These are phyloP conservation scores for Aculops lycopersici DNA, from an alignment of 1,140 invertebrate genomes.

Conservation along the genomic window DNA sequence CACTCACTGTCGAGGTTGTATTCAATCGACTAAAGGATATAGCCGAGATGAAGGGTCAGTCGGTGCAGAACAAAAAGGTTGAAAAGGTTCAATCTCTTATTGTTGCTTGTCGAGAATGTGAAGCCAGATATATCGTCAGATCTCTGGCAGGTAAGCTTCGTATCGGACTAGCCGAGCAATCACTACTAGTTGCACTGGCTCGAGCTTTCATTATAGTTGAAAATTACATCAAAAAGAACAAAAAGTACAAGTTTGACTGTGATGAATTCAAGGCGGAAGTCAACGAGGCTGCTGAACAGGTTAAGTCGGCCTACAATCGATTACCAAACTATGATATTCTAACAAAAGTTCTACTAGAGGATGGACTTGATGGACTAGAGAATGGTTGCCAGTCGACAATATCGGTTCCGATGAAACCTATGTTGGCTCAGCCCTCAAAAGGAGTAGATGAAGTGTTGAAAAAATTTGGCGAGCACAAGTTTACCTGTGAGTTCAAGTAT, in stretches of 20 bases:
- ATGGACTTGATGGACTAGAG: slow-evolving; percentile 43
- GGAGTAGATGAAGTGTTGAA: slow-evolving; percentile 51
- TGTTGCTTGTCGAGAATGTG: slow-evolving; percentile 57
- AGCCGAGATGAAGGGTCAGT: slow-evolving; percentile 44
- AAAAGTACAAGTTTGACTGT: slow-evolving; percentile 10
- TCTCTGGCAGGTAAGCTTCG: slow-evolving; percentile 71
- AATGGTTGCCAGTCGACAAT: slow-evolving; percentile 56
- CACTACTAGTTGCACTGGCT: slow-evolving; percentile 52
- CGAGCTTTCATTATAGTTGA: slow-evolving; percentile 31
- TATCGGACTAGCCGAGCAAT: slow-evolving; percentile 86
- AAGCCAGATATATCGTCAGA: slow-evolving; percentile 67
- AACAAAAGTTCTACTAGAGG: slow-evolving; percentile 38
- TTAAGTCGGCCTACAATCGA: slow-evolving; percentile 81
- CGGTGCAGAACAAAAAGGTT: slow-evolving; percentile 53
- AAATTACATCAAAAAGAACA: slow-evolving; percentile 13
- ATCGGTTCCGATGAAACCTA: slow-evolving; percentile 80
- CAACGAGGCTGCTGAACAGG: slow-evolving; percentile 35
- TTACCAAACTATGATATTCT: slow-evolving; percentile 80
- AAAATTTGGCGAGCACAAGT: slow-evolving; percentile 59
- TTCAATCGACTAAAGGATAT: slow-evolving; percentile 64
- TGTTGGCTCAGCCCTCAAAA: slow-evolving; percentile 91
- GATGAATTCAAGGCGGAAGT: slow-evolving; percentile 45
- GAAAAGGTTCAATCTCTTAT: slow-evolving; percentile 66
- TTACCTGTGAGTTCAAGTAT: slow-evolving; percentile 98
- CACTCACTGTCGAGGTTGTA: slow-evolving; percentile 26